phyloP scores from a whole-genome alignment of 2,888 invertebrate species.

The Gibbula magus region DNA sequence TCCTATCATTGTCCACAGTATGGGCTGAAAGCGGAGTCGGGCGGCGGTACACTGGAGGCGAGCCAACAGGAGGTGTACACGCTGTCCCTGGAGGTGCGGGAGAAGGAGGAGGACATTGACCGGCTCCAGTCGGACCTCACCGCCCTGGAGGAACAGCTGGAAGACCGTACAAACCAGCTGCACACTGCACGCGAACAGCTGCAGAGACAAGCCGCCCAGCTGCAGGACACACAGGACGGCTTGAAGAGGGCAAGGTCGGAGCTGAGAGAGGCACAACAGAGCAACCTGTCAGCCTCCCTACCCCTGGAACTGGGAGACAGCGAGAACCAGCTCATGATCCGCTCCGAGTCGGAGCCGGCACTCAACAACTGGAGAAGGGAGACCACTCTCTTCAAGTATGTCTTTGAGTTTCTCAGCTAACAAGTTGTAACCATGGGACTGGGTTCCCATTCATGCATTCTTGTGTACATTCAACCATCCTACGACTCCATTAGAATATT shows the following conservation, averaged over 20 bases:
- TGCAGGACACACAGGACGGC: constrained; percentile 41
- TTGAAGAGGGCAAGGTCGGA: constrained; percentile 41
- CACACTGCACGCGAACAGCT: background rate
- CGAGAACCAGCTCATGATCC: constrained; percentile 14
- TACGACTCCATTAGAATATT: no score
- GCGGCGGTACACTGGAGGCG: background rate
- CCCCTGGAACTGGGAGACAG: constrained; percentile 34
- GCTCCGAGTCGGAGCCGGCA: constrained; percentile 43
- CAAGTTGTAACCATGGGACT: no score
- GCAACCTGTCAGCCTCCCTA: constrained; percentile 33
- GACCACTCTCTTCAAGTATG: background rate
- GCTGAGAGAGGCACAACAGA: constrained; percentile 10
- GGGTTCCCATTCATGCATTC: no score
- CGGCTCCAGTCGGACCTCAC: constrained; percentile 42
- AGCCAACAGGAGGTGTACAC: background rate
- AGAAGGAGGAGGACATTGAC: constrained; percentile 53
- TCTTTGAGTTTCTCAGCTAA: background rate
- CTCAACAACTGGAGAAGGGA: constrained; percentile 21
- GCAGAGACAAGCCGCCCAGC: constrained; percentile 24
- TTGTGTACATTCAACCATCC: no score
- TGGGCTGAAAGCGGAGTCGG: background rate
- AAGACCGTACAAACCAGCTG: constrained; percentile 33
- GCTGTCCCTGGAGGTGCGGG: constrained; percentile 11
- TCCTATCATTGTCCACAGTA: no score
- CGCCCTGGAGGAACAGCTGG: constrained; percentile 38